phyloP scores from a whole-genome alignment of 2,113 vertebrate species.

The Planiliza haematocheilus region DNA sequence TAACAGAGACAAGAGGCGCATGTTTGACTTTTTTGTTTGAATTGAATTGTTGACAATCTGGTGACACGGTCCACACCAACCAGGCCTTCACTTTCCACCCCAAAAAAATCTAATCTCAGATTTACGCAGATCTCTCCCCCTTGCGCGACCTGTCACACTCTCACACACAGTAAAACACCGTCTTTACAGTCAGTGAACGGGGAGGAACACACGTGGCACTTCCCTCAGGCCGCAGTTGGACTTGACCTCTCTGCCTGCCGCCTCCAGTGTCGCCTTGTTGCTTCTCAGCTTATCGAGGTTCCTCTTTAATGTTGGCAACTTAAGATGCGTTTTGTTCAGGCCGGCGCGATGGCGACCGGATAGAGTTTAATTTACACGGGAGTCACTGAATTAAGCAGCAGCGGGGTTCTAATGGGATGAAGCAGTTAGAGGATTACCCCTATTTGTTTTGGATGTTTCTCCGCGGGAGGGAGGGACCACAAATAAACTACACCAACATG shows the following conservation, averaged over 20 bases:
- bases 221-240: constrained; percentile 47
- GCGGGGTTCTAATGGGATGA: constrained; percentile 80
- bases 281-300: constrained; percentile 73
- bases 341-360: constrained; percentile 62
- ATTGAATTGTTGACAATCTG: too few species aligned
- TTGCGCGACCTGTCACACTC: not conserved
- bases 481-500: constrained; percentile 67
- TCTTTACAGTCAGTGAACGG: constrained; percentile 11
- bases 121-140: not conserved
- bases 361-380: constrained; percentile 78
- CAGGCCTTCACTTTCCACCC: too few species aligned
- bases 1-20: too few species aligned
- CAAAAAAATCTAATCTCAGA: too few species aligned
- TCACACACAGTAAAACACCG: not conserved
- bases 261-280: constrained; percentile 38
- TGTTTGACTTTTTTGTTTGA: not conserved
- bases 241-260: constrained; percentile 75
- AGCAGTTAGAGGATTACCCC: constrained; percentile 74
- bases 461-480: constrained; percentile 53
- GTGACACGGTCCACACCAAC: too few species aligned
- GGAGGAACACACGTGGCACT: constrained; percentile 43
- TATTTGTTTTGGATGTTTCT: constrained; percentile 82
- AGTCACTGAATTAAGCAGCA: constrained; percentile 67
- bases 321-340: constrained; percentile 66
- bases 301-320: constrained; percentile 73